A percentile compares a stretch with the other conserved stretches of the same genome.
These are phyloP conservation scores for Andricus curvator DNA, from an alignment of 2,888 invertebrate species.

Conservation along the genomic window DNA sequence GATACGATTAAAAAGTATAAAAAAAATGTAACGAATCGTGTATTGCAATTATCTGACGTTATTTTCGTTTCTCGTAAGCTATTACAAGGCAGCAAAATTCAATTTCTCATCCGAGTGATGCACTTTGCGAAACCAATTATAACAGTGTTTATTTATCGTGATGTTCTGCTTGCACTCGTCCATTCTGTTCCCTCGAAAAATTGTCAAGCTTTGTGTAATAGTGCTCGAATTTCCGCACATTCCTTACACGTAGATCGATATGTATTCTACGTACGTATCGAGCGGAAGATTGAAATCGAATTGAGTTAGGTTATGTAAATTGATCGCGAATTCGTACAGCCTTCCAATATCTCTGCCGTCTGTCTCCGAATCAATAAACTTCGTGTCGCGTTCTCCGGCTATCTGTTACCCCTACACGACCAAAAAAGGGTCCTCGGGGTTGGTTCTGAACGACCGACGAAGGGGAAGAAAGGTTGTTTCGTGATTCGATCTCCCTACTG, in stretches of 20 bases:
- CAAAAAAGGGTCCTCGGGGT: slow-evolving; percentile 33
- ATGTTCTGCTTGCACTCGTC: slow-evolving; percentile 25
- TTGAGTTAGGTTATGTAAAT: slow-evolving; percentile 67
- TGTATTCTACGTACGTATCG: slow-evolving; percentile 49
- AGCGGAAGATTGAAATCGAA: slow-evolving; percentile 63
- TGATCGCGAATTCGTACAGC: slow-evolving; percentile 59
- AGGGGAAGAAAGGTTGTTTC: slow-evolving; percentile 40
- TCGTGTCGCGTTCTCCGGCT: slow-evolving; percentile 42
- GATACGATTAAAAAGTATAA: not conserved
- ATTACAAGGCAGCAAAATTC: slow-evolving; percentile 23
- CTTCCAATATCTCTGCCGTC: slow-evolving; percentile 55
- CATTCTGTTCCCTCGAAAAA: slow-evolving; percentile 36
- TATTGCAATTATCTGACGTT: not conserved
- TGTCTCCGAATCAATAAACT: slow-evolving; percentile 58
- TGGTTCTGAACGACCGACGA: slow-evolving; percentile 38
- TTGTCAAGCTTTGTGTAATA: slow-evolving; percentile 40
- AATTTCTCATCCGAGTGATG: slow-evolving; percentile 34
- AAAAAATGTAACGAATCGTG: not conserved
- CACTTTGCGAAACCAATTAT: slow-evolving; percentile 24
- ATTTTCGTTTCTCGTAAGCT: slow-evolving; percentile 14
- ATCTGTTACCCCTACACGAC: slow-evolving; percentile 38
- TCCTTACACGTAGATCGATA: slow-evolving; percentile 42
- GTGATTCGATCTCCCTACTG: slow-evolving; percentile 41
- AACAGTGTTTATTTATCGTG: slow-evolving; percentile 31
- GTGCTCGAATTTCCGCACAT: slow-evolving; percentile 39